phyloP scores from a whole-genome alignment of 2,888 invertebrate genomes.

The Rotaria socialis region DNA sequence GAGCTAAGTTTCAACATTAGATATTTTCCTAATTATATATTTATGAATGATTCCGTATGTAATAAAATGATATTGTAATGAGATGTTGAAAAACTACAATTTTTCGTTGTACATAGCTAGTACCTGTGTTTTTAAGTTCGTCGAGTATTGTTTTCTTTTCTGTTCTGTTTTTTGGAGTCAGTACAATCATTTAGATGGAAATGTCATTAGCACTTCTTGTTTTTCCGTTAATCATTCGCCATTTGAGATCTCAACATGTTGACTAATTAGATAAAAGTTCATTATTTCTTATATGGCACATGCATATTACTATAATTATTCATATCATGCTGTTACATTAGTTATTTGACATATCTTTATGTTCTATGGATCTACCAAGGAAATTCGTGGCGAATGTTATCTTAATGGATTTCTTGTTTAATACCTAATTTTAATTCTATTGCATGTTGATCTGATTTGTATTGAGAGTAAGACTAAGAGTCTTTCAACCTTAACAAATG shows the following conservation, averaged over 20 bases:
- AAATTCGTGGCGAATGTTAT: too few relatives aligned
- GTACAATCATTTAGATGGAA: neutral
- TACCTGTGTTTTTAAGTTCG: too few relatives aligned
- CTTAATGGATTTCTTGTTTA: too few relatives aligned
- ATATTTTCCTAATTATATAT: too few relatives aligned
- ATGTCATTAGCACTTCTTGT: neutral
- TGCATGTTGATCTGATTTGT: neutral
- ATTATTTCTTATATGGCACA: neutral
- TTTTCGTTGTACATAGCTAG: too few relatives aligned
- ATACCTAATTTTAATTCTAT: too few relatives aligned
- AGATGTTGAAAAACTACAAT: too few relatives aligned
- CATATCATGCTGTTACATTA: neutral
- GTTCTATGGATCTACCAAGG: too few relatives aligned
- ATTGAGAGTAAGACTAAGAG: neutral
- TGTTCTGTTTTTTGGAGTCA: neutral
- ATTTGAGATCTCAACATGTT: neutral
- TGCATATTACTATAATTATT: neutral
- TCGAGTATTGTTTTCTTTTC: neutral
- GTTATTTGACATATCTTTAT: too few relatives aligned
- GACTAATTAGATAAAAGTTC: neutral
- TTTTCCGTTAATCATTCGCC: neutral
- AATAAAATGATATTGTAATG: neutral
- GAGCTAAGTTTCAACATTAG: neutral
- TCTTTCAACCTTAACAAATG: neutral
- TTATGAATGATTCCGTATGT: neutral